phyloP scores from a whole-genome alignment of 2,797 vertebrate species.

The Gallinago nigripennis region DNA sequence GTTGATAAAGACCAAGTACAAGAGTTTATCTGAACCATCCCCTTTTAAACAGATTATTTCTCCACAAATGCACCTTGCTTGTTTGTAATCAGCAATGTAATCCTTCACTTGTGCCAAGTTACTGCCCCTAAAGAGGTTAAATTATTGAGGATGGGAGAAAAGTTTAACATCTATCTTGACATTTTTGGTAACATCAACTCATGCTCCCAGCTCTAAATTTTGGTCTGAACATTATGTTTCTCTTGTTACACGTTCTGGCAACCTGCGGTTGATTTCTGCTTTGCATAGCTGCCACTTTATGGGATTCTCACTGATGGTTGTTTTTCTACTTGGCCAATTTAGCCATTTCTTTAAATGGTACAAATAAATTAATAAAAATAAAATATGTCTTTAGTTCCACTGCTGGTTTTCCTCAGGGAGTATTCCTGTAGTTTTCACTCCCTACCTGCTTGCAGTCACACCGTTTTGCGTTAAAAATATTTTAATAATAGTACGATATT shows the following conservation, averaged over 20 bases:
- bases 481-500: not conserved
- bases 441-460: not conserved
- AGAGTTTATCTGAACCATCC: not conserved
- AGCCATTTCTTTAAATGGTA: not conserved
- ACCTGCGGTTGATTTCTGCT: not conserved
- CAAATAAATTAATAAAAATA: not conserved
- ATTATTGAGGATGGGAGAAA: not conserved
- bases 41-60: not conserved
- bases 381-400: not conserved
- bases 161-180: not conserved
- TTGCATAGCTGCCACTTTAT: not conserved
- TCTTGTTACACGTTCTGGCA: slow-evolving; percentile 21
- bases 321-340: not conserved
- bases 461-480: not conserved
- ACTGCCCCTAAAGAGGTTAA: not conserved
- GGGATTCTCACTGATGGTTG: not conserved
- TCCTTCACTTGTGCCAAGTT: not conserved
- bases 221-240: not conserved
- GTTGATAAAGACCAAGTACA: not conserved
- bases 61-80: not conserved
- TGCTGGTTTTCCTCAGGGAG: not conserved
- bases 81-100: not conserved
- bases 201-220: not conserved
- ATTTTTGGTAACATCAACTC: not conserved
- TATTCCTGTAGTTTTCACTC: not conserved